phyloP scores from a whole-genome alignment of 2,113 vertebrate genomes.

The Apistogramma diplotaenia region DNA sequence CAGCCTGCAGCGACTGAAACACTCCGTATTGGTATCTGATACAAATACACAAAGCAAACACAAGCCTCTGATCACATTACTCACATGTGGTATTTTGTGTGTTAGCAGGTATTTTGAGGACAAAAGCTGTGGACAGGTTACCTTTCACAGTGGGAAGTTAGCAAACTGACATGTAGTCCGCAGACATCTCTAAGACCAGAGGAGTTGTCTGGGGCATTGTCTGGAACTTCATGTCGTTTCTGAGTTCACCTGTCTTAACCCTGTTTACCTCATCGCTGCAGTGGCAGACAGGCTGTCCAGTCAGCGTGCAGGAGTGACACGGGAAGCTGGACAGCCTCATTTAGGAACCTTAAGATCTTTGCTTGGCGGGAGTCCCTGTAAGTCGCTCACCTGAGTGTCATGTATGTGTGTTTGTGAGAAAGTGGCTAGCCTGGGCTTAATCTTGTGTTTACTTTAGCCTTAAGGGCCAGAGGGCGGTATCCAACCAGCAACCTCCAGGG shows the following conservation, averaged over 20 bases:
- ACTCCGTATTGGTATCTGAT: constrained; percentile 23
- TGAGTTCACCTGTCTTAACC: constrained; percentile 23
- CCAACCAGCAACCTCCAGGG: neutral
- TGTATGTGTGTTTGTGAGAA: neutral
- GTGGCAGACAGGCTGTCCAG: neutral
- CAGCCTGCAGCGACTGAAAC: constrained; percentile 13
- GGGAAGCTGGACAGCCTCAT: constrained; percentile 17
- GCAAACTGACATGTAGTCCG: constrained; percentile 37
- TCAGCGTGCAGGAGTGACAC: neutral
- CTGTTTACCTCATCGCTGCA: neutral
- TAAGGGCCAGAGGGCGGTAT: neutral
- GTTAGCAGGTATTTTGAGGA: constrained; percentile 45
- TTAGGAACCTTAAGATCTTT: constrained; percentile 23
- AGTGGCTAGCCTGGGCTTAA: neutral
- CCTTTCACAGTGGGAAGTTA: constrained; percentile 47
- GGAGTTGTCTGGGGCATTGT: constrained; percentile 28
- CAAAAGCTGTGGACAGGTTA: constrained; percentile 54
- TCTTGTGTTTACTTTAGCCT: neutral
- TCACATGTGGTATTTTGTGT: constrained; percentile 33
- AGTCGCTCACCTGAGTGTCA: constrained; percentile 29
- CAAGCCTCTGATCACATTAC: constrained; percentile 51
- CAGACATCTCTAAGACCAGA: neutral
- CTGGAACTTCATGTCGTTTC: constrained; percentile 27
- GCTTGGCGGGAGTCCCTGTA: constrained; percentile 24
- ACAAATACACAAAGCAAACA: constrained; percentile 28